Evolutionary conservation across 2,888 invertebrate species (phyloP), one percentile per base, ranked within the genome.

Genomic region (Bedellia somnulentella): DNA sequence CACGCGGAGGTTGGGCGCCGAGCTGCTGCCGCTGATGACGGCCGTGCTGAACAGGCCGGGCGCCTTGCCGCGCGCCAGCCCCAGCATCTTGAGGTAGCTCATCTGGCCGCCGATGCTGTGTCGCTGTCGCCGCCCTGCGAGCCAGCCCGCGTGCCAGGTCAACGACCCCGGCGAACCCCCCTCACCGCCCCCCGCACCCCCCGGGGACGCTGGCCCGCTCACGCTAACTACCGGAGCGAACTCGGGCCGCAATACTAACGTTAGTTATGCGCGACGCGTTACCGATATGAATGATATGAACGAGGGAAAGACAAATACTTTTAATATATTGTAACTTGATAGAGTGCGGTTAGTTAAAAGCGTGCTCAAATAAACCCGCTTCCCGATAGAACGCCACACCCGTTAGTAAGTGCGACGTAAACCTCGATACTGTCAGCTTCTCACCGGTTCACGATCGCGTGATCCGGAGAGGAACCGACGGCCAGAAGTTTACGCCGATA

Each of bases 81-180:
- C 88, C 79, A 89, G 82, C 84, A 89, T 85, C 85, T 89, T 89
- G 82, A 87, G 88, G 83, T 89, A 89, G 83, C 86, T 89, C 87
- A 90, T 88, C 86, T 92, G 92, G 80, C 91, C 91, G 80, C 90
- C 89, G 83, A 93, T 89, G 83, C 92, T 92, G 89, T 93, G 92
- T 77, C 92, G 88, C 81, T 92, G 92, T 78, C 89, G 89, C 78
- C 88, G 86, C 82, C 82, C 80, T 79, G 52, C 76, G 75, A n/a
- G 22, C 22, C 17, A 11, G 49, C 67, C 58, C 38, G 54, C n/a
- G n/a, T n/a, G n/a, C n/a, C n/a, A n/a, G n/a, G n/a, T n/a, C n/a
- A n/a, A n/a, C n/a, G 30, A 61, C 58, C 52, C 58, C 57, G 32
- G 45, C 31, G 26, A 29, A 26, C 49, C 55, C 63, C 37, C 64